Conservation (phyloP, 2,113 vertebrate genomes). For the Taxidea taxus region DNA sequence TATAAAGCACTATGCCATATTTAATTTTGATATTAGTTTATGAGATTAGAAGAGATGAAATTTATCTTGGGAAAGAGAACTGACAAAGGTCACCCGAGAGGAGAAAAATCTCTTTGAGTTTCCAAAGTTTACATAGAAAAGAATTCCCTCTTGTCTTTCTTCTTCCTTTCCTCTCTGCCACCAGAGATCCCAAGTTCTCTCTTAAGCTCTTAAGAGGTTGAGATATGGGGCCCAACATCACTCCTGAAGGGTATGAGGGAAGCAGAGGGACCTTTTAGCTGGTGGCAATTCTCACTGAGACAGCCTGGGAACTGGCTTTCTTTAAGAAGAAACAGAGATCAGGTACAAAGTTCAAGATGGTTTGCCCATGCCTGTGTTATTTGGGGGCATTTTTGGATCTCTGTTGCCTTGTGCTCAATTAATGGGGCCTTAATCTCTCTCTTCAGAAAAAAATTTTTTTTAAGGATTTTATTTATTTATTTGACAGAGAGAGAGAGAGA, state of each 20-base stretch:
- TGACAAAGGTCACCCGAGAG: constrained; percentile 55
- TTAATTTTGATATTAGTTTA: constrained; percentile 83
- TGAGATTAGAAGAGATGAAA: constrained; percentile 82
- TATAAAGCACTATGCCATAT: constrained; percentile 76
- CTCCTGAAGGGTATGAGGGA: background rate
- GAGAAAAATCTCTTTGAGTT: constrained; percentile 60
- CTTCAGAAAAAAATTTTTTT: background rate
- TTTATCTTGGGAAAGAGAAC: constrained; percentile 80
- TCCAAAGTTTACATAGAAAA: constrained; percentile 53
- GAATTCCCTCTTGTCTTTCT: constrained; percentile 32
- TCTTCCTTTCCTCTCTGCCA: background rate
- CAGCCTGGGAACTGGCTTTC: background rate
- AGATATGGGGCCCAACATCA: background rate
- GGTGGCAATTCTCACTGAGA: background rate
- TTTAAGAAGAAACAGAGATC: background rate
- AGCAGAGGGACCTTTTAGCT: background rate
- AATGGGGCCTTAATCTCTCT: background rate
- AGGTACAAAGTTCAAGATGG: background rate
- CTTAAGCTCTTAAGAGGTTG: background rate
- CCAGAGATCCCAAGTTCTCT: background rate
- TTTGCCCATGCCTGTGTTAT: background rate
- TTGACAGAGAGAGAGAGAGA: too few relatives aligned
- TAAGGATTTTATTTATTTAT: too few relatives aligned
- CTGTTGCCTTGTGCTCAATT: background rate
- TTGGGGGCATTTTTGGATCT: background rate